A percentile compares a stretch with the other conserved stretches of the same genome.
These are phyloP conservation scores for Falco concolor DNA, from an alignment of 2,797 vertebrate species.

Conservation along the genomic window DNA sequence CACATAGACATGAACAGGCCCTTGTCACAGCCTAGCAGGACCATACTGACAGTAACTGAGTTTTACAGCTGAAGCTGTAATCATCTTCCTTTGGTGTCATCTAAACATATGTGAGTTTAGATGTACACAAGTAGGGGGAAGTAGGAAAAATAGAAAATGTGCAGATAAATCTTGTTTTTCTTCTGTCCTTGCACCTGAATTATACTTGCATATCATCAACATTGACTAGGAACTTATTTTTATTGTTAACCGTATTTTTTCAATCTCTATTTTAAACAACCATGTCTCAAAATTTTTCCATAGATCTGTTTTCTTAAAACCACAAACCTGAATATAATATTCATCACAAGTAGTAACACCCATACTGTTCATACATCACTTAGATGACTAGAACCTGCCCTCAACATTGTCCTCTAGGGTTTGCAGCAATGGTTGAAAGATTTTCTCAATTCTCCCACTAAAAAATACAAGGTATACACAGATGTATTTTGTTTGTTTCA, in stretches of 20 bases:
- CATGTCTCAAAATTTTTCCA: not conserved
- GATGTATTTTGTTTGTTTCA: not conserved
- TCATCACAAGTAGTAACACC: not conserved
- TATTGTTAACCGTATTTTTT: not conserved
- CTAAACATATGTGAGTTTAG: not conserved
- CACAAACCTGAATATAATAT: not conserved
- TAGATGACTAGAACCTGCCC: not conserved
- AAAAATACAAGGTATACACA: not conserved
- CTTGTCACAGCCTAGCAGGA: not conserved
- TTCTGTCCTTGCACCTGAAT: not conserved
- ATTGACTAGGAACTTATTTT: not conserved
- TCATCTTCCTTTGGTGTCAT: not conserved
- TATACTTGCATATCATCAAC: not conserved
- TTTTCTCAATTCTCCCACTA: not conserved
- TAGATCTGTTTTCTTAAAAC: not conserved
- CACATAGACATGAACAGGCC: not conserved
- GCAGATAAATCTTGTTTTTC: not conserved
- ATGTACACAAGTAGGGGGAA: not conserved
- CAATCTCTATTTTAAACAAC: not conserved
- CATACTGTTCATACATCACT: not conserved
- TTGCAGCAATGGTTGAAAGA: not conserved
- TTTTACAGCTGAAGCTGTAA: not conserved
- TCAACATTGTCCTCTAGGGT: not conserved
- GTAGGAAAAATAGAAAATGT: not conserved
- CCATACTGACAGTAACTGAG: not conserved